Base-by-base conservation (phyloP, 2,888 invertebrate genomes). In the Pristionchus entomophagus region DNA sequence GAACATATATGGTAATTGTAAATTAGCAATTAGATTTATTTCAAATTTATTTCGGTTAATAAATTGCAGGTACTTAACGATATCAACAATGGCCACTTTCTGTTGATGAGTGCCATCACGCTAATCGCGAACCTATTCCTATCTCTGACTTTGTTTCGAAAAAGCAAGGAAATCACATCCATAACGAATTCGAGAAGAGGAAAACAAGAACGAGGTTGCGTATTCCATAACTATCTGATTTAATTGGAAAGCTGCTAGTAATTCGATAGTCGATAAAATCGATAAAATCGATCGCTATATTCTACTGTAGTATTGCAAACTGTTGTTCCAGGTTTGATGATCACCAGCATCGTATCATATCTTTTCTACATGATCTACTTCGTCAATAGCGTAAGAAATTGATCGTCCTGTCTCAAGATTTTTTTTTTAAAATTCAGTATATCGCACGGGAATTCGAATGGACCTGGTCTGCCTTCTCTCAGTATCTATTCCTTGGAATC, bases 281-380 rank as follows among this genome's bases (percentile, higher is more conserved):
- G 6, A 19, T n/a, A 53, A 4, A 53, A 53, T 4, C 53, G 6
- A 0, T 22, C 10, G 10, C 22, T 5, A 1, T 26, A 62, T 29
- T 62, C 8, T 1, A 8, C 12, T 45, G 45, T 45, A 45, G 45
- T 45, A 45, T 45, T 45, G 45, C 45, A 45, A 56, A 14, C 14
- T 14, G 19, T 22, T 8, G 2, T 8, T 69, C 5, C 69, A 69
- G 69, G 69, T 38, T n/a, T 69, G 6, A 38, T 69, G 22, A 69
- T 69, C 35, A 69, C 69, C 1, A 69, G 69, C 38, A 69, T 69
- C n/a, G 69, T 69, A 6, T 69, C 69, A 41, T 69, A 69, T n/a
- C n/a, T 69, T 22, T 29, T 69, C 2, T 69, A 69, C 22, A 69
- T 41, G 38, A n/a, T 69, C 4, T 35, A 12, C 69, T 69, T 69